Conservation (phyloP, 1,140 invertebrate genomes). For the Temnothorax longispinosus region DNA sequence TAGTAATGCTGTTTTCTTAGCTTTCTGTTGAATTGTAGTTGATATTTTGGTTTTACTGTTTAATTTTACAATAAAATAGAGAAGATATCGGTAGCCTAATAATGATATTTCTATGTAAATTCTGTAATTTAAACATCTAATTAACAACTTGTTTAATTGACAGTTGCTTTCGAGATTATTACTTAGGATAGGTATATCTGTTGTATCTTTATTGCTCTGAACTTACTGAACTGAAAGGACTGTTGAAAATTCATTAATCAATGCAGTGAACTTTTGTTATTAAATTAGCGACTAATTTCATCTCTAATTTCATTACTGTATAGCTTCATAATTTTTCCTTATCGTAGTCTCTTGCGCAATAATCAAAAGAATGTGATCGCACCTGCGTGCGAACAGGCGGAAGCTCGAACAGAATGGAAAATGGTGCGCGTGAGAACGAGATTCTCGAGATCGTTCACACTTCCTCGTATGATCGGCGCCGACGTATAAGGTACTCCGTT, state of each 20-base stretch:
- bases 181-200: no score
- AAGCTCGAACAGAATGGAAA: conserved; percentile 49
- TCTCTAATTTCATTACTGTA: not conserved
- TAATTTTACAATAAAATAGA: no score
- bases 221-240: no score
- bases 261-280: not conserved
- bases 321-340: not conserved
- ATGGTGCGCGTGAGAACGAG: conserved; percentile 55
- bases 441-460: conserved; percentile 62
- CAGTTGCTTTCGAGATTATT: no score
- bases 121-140: no score
- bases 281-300: not conserved
- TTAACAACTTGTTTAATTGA: no score
- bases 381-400: conserved; percentile 25
- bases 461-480: conserved; percentile 56
- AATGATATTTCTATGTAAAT: no score
- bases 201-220: no score
- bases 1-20: no score
- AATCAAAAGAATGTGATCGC: conserved; percentile 16
- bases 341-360: not conserved
- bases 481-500: conserved; percentile 37
- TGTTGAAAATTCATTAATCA: not conserved
- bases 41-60: no score
- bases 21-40: no score
- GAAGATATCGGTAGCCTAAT: no score